Percentiles rank a stretch among this genome's conserved stretches.
These are phyloP conservation scores for Scaptomyza hsui DNA, from an alignment of 1,140 invertebrate genomes.

Conservation along the genomic window DNA sequence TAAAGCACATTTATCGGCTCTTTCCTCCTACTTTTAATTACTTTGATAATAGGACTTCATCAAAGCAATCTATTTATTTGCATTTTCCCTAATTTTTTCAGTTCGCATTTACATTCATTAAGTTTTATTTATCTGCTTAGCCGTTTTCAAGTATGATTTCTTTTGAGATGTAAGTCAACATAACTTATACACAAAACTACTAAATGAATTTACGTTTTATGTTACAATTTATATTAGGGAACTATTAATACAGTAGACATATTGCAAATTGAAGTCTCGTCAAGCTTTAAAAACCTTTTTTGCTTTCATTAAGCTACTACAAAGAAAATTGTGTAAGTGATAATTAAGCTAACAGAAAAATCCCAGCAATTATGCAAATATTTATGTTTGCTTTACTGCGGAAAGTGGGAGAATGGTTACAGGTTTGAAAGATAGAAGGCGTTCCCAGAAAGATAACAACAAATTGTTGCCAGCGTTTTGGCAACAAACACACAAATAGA, in stretches of 20 bases:
- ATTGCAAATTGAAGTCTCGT: not conserved
- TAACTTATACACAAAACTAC: not conserved
- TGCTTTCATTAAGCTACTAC: not conserved
- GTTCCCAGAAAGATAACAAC: constrained; percentile 17
- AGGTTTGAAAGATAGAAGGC: constrained; percentile 32
- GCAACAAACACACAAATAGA: constrained; percentile 10
- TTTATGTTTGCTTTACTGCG: constrained; percentile 45
- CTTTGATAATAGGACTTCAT: not conserved
- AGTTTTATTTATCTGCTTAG: too few species aligned
- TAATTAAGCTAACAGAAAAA: constrained; percentile 8
- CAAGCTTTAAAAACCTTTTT: not conserved
- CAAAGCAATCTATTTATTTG: not conserved
- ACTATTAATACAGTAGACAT: too few species aligned
- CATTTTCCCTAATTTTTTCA: not conserved
- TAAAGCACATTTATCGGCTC: not conserved
- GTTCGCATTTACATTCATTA: not conserved
- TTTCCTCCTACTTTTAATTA: not conserved
- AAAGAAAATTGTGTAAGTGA: not conserved
- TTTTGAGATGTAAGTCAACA: not conserved
- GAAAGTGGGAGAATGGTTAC: constrained; percentile 22
- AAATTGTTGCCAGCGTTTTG: constrained; percentile 37
- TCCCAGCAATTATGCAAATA: constrained; percentile 53
- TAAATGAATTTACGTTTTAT: too few species aligned
- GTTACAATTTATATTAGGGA: too few species aligned
- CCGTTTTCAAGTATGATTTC: not conserved